Percentiles rank a stretch among this genome's conserved stretches.
phyloP scores from a whole-genome alignment of 1,140 invertebrate genomes.

The Periplaneta americana region DNA sequence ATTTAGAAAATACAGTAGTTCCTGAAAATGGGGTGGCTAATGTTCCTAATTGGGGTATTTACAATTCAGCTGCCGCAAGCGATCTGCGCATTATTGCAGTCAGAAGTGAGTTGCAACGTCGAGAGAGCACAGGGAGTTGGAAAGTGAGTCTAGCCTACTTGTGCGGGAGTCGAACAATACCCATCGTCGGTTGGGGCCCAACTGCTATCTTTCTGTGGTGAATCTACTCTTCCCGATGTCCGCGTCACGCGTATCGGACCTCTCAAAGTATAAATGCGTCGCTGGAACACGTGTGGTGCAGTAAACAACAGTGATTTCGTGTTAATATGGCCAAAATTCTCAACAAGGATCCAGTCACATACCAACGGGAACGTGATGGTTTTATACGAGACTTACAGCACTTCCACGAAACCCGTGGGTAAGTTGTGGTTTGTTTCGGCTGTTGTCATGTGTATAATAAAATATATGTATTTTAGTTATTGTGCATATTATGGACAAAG shows the following conservation, averaged over 20 bases:
- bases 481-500: neutral
- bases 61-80: neutral
- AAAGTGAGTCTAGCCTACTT: constrained; percentile 28
- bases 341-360: constrained; percentile 64
- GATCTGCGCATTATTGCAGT: constrained; percentile 21
- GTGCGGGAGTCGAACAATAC: constrained; percentile 31
- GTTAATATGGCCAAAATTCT: constrained; percentile 58
- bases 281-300: constrained; percentile 23
- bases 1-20: neutral
- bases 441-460: neutral
- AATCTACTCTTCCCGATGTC: constrained; percentile 27
- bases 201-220: constrained; percentile 28
- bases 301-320: constrained; percentile 24
- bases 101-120: constrained; percentile 17
- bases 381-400: constrained; percentile 76
- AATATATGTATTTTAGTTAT: neutral
- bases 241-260: constrained; percentile 28
- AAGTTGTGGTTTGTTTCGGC: constrained; percentile 35
- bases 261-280: constrained; percentile 25
- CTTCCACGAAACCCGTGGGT: constrained; percentile 82
- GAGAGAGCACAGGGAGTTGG: constrained; percentile 26
- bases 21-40: neutral
- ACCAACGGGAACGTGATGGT: constrained; percentile 60
- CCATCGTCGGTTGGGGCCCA: constrained; percentile 29
- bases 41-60: neutral